phyloP scores from a whole-genome alignment of 2,888 invertebrate species.

The Pristionchus arcanus region DNA sequence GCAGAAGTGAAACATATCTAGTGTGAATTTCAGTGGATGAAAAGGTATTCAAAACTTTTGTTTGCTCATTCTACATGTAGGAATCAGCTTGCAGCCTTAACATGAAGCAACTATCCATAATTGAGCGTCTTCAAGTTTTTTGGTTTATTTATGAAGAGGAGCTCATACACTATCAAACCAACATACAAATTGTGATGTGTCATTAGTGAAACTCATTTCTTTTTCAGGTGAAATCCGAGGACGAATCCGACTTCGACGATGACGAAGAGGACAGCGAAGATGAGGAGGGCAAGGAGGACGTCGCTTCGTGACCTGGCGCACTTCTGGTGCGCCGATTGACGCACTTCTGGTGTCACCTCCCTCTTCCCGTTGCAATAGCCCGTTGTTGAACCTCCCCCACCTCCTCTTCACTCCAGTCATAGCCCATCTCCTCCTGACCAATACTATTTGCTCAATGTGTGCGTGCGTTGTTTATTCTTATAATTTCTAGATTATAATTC shows the following conservation, averaged over 20 bases:
- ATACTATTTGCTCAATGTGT: not conserved
- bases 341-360: not conserved
- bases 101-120: too few relatives aligned
- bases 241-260: conserved; percentile 14
- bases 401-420: not conserved
- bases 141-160: too few relatives aligned
- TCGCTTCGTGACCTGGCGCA: not conserved
- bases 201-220: not conserved
- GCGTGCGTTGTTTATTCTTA: not conserved
- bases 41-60: too few relatives aligned
- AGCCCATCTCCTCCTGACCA: not conserved
- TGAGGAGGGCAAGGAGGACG: conserved; percentile 2
- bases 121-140: too few relatives aligned
- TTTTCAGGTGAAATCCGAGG: conserved; percentile 20
- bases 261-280: conserved; percentile 34
- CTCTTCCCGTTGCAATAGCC: not conserved
- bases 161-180: too few relatives aligned
- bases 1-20: not conserved
- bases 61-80: too few relatives aligned
- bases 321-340: not conserved
- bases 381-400: not conserved
- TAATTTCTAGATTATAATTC: conserved; percentile 27
- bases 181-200: too few relatives aligned
- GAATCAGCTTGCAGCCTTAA: too few relatives aligned
- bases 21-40: too few relatives aligned